Evolutionary conservation across 2,797 vertebrate species (phyloP), one percentile per base, ranked within the genome.

Genomic region (Pangasius sanitwongsei): DNA sequence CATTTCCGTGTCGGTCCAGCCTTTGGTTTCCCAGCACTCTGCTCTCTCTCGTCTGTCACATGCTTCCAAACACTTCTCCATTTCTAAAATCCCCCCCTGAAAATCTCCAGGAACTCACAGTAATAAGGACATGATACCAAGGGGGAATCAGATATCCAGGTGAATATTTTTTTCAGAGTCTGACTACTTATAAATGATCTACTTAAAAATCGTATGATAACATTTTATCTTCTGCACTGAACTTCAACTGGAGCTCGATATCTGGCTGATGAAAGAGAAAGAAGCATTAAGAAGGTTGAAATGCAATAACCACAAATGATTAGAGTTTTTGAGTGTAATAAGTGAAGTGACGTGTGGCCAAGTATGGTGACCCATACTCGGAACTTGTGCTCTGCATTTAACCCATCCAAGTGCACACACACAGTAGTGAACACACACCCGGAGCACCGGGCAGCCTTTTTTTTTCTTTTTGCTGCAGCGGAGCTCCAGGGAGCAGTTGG

Each of bases 1-100:
- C 89, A 89, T 91, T 92, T 92, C 69, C 88, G 65, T 92, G 91
- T 92, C 89, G 84, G 84, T 82, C 83, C 55, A 63, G 48, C 50
- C 80, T 88, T 41, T 37, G 80, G 87, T 82, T 89, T 89, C 65
- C 78, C 84, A 85, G 87, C 90, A 88, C 91, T 82, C 77, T 74
- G 31, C 61, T 23, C 31, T 23, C 31, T 83, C 59, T 72, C 61
- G n/a, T 83, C 63, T 81, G 70, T 44, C 63, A 59, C 48, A 28
- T 18, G 57, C 86, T 86, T 37, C 31, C 59, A 31, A 65, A 44
- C 70, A 44, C 69, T 86, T 50, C 50, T 53, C 20, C 41, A 23
- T 23, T 86, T 78, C 63, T 59, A 20, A 48, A 48, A 48, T 8
- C 57, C 59, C 48, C 11, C 53, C 41, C 69, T 44, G 50, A 74